phyloP scores from a whole-genome alignment of 2,888 invertebrate species.

The Germaria angustata region DNA sequence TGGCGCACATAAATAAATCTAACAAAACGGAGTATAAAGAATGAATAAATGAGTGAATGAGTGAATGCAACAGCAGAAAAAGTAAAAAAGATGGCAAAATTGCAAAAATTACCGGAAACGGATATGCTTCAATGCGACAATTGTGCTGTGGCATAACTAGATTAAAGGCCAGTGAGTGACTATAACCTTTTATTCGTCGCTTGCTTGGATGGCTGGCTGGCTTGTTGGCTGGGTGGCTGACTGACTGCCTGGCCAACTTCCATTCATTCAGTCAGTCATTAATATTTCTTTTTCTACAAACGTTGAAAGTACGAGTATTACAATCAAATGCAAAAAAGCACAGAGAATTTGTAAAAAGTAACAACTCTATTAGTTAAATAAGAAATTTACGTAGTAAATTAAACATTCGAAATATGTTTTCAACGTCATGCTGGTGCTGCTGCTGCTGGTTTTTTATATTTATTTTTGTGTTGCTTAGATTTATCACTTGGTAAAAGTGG shows the following conservation, averaged over 20 bases:
- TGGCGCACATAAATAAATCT: slow-evolving; percentile 38
- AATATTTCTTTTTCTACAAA: slow-evolving; percentile 17
- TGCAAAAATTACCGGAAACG: slow-evolving; percentile 67
- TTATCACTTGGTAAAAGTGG: background rate
- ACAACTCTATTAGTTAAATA: slow-evolving; percentile 61
- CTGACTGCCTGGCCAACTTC: background rate
- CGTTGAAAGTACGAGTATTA: slow-evolving; percentile 26
- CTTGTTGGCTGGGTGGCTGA: background rate
- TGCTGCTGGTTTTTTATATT: background rate
- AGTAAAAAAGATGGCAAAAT: slow-evolving; percentile 53
- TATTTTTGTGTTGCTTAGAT: background rate
- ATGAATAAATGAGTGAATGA: slow-evolving; percentile 22
- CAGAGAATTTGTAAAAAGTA: slow-evolving; percentile 29
- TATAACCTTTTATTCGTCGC: slow-evolving; percentile 16
- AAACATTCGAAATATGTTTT: slow-evolving; percentile 58
- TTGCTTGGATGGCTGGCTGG: background rate
- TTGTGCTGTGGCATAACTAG: slow-evolving; percentile 63
- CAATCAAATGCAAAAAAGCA: slow-evolving; percentile 34
- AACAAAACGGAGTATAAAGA: slow-evolving; percentile 37
- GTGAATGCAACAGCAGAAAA: slow-evolving; percentile 26
- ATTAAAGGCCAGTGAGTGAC: slow-evolving; percentile 64
- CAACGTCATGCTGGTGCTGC: slow-evolving; percentile 9
- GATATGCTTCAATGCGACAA: slow-evolving; percentile 66
- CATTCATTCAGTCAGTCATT: background rate
- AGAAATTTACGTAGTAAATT: slow-evolving; percentile 57